Base-by-base conservation (phyloP, 2,888 invertebrate species). In the Ceriagrion tenellum region DNA sequence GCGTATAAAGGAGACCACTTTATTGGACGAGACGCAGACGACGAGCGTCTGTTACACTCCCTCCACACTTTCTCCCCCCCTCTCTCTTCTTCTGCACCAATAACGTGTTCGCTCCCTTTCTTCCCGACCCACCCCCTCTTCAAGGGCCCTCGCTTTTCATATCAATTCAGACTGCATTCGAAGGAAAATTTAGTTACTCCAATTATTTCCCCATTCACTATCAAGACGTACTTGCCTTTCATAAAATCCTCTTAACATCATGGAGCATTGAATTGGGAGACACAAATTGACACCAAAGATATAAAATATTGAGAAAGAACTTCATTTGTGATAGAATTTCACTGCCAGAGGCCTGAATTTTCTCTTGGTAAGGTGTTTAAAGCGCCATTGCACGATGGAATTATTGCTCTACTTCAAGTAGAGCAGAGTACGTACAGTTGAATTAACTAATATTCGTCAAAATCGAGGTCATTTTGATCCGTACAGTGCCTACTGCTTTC, bases 1-100 rank as follows among this genome's bases (percentile, higher is more conserved):
- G 93, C 40, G 55, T 47, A 93, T 93, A 93, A 93, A 93, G 93
- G 93, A 93, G 69, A 69, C 69, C 47, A n/a, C 93, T 93, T 69
- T 81, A 81, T 81, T 47, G 30, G 93, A 47, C 63, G 93, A 93
- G 47, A 69, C 69, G 63, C 63, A 47, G 69, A 93, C 69, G 93
- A 93, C 81, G 81, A 81, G 81, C 81, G 93, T 93, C 69, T 47
- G 69, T 47, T 59, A 40, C 69, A 47, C 56, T 69, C 47, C 35
- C 69, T n/a, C 47, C 91, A 63, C 63, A 69, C 93, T 69, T 69
- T 93, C 93, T 47, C 93, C 63, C 40, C 35, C 69, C 69, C n/a
- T 74, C 93, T 20, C 47, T 93, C n/a, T n/a, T n/a, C n/a, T n/a
- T n/a, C 93, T 8, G 47, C 26, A 69, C 23, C 63, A 69, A 30